Percentiles rank a stretch among this genome's conserved stretches.
Evolutionary conservation across 2,113 vertebrate genomes (phyloP).

Genomic region (Lepus americanus): DNA sequence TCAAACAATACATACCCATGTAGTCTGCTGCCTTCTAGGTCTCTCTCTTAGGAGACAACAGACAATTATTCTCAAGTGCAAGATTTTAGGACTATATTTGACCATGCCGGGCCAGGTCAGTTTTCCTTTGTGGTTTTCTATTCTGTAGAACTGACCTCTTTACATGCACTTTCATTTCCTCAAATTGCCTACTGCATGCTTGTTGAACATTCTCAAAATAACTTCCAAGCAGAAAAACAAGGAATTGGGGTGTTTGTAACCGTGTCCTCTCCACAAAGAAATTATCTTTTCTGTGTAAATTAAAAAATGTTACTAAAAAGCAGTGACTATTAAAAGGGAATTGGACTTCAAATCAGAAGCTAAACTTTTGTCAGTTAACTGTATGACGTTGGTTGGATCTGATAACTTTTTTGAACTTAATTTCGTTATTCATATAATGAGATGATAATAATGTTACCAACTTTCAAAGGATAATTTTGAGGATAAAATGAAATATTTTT

Average conservation of each 20-base stretch:
- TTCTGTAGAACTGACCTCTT: background rate
- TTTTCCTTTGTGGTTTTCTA: background rate
- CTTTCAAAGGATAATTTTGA: background rate
- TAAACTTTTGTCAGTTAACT: background rate
- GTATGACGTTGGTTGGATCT: background rate
- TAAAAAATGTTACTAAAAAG: background rate
- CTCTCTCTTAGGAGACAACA: background rate
- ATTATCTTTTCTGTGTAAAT: background rate
- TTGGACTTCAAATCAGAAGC: background rate
- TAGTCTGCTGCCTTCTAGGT: background rate
- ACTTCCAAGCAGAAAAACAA: conserved; percentile 23
- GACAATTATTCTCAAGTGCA: background rate
- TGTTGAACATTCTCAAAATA: conserved; percentile 11
- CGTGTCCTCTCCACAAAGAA: background rate
- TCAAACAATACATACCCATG: background rate
- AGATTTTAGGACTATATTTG: background rate
- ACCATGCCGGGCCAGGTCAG: background rate
- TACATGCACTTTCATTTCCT: background rate
- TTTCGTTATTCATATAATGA: background rate
- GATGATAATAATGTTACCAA: background rate
- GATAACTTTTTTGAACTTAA: background rate
- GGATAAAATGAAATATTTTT: background rate
- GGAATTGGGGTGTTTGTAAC: background rate
- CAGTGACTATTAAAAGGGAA: background rate
- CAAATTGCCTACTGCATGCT: background rate